phyloP scores from a whole-genome alignment of 1,140 invertebrate species.

The Holcopasites calliopsidis region DNA sequence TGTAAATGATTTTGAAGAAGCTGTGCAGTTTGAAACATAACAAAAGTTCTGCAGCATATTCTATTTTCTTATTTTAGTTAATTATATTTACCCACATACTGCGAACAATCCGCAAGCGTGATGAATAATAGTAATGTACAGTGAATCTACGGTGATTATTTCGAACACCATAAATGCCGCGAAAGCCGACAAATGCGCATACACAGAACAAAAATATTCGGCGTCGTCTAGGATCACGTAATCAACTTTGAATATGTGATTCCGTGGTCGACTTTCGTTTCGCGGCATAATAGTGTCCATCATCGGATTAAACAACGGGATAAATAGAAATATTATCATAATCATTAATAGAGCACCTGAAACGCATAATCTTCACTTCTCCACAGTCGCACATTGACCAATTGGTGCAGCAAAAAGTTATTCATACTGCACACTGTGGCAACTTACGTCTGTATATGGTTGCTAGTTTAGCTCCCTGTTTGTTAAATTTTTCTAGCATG shows the following conservation, averaged over 20 bases:
- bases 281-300: not conserved
- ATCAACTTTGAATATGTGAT: not conserved
- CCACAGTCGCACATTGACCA: no score
- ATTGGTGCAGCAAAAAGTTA: no score
- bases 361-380: not conserved
- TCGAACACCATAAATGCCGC: not conserved
- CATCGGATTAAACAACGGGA: not conserved
- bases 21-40: not conserved
- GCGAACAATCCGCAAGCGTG: conserved; percentile 6
- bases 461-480: not conserved
- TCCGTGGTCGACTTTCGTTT: conserved; percentile 1
- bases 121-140: not conserved
- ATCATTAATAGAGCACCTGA: not conserved
- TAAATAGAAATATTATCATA: not conserved
- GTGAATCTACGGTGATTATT: not conserved
- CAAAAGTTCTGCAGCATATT: not conserved
- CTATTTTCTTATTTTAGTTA: not conserved
- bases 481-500: not conserved
- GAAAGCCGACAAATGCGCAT: not conserved
- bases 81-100: conserved; percentile 25
- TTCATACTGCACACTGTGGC: not conserved
- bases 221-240: not conserved
- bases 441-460: not conserved
- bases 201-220: not conserved
- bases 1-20: not conserved